Percentiles rank a stretch among this genome's conserved stretches.
phyloP scores from a whole-genome alignment of 2,113 vertebrate genomes.

The Sorex araneus region DNA sequence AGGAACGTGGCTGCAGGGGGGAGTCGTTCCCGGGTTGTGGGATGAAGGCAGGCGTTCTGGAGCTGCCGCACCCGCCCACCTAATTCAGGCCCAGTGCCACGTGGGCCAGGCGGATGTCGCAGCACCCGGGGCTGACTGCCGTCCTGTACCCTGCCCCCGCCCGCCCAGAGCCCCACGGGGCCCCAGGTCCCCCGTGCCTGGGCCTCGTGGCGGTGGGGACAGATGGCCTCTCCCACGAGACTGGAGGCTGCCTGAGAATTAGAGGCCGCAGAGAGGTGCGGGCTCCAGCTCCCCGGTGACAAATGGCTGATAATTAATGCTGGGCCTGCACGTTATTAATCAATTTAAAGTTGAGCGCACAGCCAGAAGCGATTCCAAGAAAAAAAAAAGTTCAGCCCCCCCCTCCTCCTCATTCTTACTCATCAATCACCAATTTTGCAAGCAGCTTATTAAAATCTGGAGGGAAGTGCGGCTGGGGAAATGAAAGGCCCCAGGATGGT shows the following conservation, averaged over 20 bases:
- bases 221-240: neutral
- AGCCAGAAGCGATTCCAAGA: constrained; percentile 59
- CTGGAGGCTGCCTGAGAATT: neutral
- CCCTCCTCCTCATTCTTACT: constrained; percentile 25
- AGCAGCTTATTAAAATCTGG: constrained; percentile 57
- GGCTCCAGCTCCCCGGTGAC: constrained; percentile 19
- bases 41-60: neutral
- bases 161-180: neutral
- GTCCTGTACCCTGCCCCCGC: neutral
- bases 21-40: neutral
- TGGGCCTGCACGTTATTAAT: constrained; percentile 49
- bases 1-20: neutral
- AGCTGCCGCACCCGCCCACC: neutral
- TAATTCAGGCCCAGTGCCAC: neutral
- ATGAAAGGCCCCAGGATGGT: constrained; percentile 24
- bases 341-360: constrained; percentile 59
- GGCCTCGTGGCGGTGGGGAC: neutral
- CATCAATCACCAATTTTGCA: constrained; percentile 55
- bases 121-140: neutral
- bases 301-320: constrained; percentile 71
- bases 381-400: neutral
- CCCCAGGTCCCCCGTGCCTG: too few relatives aligned
- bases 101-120: too few relatives aligned
- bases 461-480: constrained; percentile 27
- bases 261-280: neutral